Base-by-base conservation (phyloP, 2,113 vertebrate genomes). In the Chaetodon trifascialis region DNA sequence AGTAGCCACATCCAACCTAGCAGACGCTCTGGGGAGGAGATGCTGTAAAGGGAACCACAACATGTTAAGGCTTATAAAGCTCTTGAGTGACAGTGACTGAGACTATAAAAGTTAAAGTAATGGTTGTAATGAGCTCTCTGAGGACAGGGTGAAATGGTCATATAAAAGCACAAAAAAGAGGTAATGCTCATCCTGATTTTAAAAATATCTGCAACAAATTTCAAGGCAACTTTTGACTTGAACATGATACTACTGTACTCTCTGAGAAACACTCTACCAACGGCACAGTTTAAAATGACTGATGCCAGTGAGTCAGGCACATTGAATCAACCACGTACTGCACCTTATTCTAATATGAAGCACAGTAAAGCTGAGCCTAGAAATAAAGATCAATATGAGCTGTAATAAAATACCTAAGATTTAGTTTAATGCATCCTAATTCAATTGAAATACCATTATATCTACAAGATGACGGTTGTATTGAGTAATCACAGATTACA, bases 1-100 rank as follows among this genome's bases (percentile, higher is more conserved):
- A 46, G 96, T 95, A 58, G 96, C 96, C 73, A 97, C 96, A 87
- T 95, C 95, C 80, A 97, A 95, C 83, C 97, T 96, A 80, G 96
- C 96, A 79, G 96, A 97, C 89, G 96, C 92, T 95, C 96, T 93
- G 63, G 96, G 96, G 87, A 98, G 92, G 80, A 97, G 95, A 89
- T 94, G 97, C 96, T 97, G 89, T 54, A 93, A 87, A 67, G 64
- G 19, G 42, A 83, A 54, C 6, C 49, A 44, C 62, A 15, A 65
- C 47, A 67, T 79, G 38, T 73, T 77, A 38, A 74, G 16, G 52
- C 34, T 19, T 25, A 49, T 11, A 63, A 69, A 74, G 40, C 64
- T 59, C 55, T 68, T 67, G 40, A 71, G 51, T 56, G 70, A 83
- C 80, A 75, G 56, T 56, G 72, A 76, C 64, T 52, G 64, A 71